A percentile compares a stretch with the other conserved stretches of the same genome.
Evolutionary conservation across 2,797 vertebrate species (phyloP).

Genomic region (Brachyalestes nurse): DNA sequence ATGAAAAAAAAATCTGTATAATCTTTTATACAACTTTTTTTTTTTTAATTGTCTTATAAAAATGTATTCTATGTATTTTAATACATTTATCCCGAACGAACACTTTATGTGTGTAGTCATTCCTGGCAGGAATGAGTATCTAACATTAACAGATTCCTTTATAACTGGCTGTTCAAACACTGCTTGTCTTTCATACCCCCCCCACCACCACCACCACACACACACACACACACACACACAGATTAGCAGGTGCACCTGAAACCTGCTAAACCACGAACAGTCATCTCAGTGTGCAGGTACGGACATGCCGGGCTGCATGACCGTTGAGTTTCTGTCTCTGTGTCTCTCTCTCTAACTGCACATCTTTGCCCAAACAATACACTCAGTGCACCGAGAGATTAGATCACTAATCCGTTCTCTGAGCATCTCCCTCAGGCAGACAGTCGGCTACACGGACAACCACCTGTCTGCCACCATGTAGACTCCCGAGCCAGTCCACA

Average conservation of each 20-base stretch:
- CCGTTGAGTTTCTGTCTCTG: conserved; percentile 31
- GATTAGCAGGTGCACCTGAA: conserved; percentile 47
- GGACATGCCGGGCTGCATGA: conserved; percentile 25
- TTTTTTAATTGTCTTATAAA: background rate
- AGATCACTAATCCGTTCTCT: background rate
- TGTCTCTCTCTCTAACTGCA: background rate
- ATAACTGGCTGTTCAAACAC: background rate
- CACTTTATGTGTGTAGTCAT: too few relatives aligned
- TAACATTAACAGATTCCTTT: background rate
- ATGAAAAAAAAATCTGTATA: background rate
- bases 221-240: background rate
- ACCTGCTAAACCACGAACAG: conserved; percentile 41
- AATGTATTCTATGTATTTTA: background rate
- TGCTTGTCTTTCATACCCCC: background rate
- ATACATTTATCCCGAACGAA: background rate
- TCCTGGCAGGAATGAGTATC: background rate
- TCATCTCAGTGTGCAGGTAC: conserved; percentile 30
- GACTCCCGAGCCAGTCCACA: too few relatives aligned
- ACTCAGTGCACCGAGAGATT: background rate
- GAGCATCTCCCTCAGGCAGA: background rate
- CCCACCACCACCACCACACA: background rate
- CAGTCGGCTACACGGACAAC: background rate
- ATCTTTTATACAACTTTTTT: background rate
- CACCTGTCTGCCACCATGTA: too few relatives aligned
- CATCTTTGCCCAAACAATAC: background rate